phyloP scores from a whole-genome alignment of 1,140 invertebrate species.

The Drosophila ironensis region DNA sequence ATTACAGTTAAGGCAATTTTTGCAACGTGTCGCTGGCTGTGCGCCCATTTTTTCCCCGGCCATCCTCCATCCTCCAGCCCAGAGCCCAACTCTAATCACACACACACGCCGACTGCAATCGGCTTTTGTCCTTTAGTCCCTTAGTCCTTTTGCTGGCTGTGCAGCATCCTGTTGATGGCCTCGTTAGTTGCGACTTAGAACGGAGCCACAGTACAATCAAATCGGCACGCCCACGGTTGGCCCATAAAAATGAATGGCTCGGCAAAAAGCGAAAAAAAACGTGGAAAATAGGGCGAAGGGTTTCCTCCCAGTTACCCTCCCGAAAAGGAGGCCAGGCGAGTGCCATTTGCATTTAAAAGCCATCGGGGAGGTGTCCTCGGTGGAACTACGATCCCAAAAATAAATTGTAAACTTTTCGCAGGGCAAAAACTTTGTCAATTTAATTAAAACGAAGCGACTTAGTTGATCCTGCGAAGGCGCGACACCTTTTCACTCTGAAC shows the following conservation, averaged over 20 bases:
- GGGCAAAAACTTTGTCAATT: conserved; percentile 61
- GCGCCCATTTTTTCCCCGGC: not conserved
- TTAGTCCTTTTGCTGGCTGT: conserved; percentile 22
- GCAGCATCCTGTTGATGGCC: conserved; percentile 77
- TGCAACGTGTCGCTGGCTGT: conserved; percentile 35
- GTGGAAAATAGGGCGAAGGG: conserved; percentile 17
- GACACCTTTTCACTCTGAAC: conserved; percentile 20
- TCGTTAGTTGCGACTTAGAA: conserved; percentile 74
- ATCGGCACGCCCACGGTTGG: conserved; percentile 16
- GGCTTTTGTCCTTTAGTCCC: conserved; percentile 54
- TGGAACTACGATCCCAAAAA: conserved; percentile 22
- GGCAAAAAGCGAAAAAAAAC: conserved; percentile 6
- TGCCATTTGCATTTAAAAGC: conserved; percentile 70
- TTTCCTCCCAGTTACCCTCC: too few relatives aligned
- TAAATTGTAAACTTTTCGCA: conserved; percentile 36
- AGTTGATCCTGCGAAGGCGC: conserved; percentile 13
- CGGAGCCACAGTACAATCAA: conserved; percentile 66
- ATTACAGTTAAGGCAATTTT: conserved; percentile 73
- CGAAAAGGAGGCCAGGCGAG: conserved; percentile 53
- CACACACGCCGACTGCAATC: conserved; percentile 67
- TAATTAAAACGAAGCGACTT: conserved; percentile 58
- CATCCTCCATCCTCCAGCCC: not conserved
- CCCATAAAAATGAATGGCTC: conserved; percentile 69
- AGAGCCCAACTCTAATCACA: conserved; percentile 73
- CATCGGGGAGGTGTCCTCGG: not conserved